Evolutionary conservation across 1,140 invertebrate species (phyloP).

Genomic region (Drosophila lacertosa): DNA sequence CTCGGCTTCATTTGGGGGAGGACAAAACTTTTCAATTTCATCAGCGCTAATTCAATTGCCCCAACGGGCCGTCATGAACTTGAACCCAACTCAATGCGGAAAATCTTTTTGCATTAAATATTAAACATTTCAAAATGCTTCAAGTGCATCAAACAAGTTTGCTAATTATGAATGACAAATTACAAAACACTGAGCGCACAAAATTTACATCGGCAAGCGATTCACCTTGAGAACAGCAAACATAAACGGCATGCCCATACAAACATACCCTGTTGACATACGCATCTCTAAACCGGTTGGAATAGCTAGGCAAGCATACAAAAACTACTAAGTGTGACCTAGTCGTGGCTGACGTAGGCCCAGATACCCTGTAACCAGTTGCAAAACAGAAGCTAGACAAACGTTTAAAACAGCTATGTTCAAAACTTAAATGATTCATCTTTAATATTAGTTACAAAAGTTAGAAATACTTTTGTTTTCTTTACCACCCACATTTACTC

Average conservation of each 20-base stretch:
- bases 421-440: too few species aligned
- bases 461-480: too few species aligned
- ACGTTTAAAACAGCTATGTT: too few species aligned
- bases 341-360: background rate
- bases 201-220: constrained; percentile 16
- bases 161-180: constrained; percentile 63
- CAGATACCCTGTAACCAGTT: background rate
- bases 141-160: constrained; percentile 70
- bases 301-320: constrained; percentile 5
- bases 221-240: constrained; percentile 40
- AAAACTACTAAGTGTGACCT: background rate
- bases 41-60: constrained; percentile 57
- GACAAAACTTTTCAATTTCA: constrained; percentile 56
- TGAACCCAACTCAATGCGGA: constrained; percentile 37
- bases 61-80: constrained; percentile 40
- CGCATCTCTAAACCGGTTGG: constrained; percentile 35
- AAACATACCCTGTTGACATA: background rate
- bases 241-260: constrained; percentile 14
- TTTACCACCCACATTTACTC: too few species aligned
- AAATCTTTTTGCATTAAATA: constrained; percentile 39
- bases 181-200: constrained; percentile 13
- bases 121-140: constrained; percentile 24
- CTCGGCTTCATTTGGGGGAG: background rate
- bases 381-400: too few species aligned
- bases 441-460: too few species aligned